Conservation (phyloP, 2,888 invertebrate species). For the Lycia hirtaria region DNA sequence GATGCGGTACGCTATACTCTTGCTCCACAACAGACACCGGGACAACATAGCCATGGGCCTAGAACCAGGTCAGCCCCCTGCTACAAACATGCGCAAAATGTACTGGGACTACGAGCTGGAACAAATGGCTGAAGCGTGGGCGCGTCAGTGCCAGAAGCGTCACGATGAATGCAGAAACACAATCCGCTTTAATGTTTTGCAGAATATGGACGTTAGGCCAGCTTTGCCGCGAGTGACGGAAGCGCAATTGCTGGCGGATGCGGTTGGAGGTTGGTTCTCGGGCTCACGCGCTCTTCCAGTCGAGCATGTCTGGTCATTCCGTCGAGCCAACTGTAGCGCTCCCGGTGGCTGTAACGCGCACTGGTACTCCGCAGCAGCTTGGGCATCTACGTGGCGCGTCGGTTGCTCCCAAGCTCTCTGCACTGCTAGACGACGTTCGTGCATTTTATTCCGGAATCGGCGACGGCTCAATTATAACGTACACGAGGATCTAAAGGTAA, state of each 20-base stretch:
- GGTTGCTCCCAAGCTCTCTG: slow-evolving; percentile 78
- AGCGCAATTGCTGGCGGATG: slow-evolving; percentile 75
- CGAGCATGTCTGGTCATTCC: slow-evolving; percentile 73
- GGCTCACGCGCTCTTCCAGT: slow-evolving; percentile 70
- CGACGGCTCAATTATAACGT: slow-evolving; percentile 35
- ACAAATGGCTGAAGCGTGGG: slow-evolving; percentile 77
- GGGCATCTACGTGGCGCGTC: slow-evolving; percentile 79
- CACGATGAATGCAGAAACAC: slow-evolving; percentile 81
- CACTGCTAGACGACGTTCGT: slow-evolving; percentile 67
- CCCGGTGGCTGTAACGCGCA: slow-evolving; percentile 76
- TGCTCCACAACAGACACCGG: slow-evolving; percentile 76
- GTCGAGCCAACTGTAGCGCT: slow-evolving; percentile 69
- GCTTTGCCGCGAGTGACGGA: slow-evolving; percentile 71
- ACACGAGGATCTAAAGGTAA: slow-evolving; percentile 33
- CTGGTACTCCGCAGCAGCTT: slow-evolving; percentile 77
- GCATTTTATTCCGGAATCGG: slow-evolving; percentile 63
- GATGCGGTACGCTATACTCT: slow-evolving; percentile 76
- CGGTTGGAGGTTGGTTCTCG: slow-evolving; percentile 78
- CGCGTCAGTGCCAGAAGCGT: slow-evolving; percentile 78
- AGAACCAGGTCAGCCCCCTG: slow-evolving; percentile 78
- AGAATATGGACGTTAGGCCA: slow-evolving; percentile 78
- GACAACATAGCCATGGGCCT: slow-evolving; percentile 79
- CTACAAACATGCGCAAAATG: slow-evolving; percentile 81
- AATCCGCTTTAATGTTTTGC: slow-evolving; percentile 72
- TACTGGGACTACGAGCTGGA: slow-evolving; percentile 82